These are phyloP conservation scores for Phocoena sinus DNA, from an alignment of 2,113 vertebrate species.

Conservation along the genomic window DNA sequence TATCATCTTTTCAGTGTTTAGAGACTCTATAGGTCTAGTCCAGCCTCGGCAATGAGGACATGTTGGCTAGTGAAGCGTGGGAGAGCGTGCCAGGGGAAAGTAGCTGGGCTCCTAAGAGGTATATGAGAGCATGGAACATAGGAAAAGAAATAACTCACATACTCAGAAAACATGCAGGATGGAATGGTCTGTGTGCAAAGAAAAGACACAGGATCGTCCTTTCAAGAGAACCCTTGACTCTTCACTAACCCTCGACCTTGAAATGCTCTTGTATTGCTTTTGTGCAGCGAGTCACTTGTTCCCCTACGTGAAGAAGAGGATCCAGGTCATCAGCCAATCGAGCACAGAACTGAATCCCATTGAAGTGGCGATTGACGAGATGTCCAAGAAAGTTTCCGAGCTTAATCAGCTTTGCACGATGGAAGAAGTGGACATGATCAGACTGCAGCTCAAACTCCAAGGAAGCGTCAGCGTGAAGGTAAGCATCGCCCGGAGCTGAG, in stretches of 20 bases:
- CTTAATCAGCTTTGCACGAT: constrained; percentile 96
- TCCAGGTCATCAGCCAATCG: constrained; percentile 95
- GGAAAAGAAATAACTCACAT: not conserved
- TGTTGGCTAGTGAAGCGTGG: not conserved
- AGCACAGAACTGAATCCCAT: constrained; percentile 97
- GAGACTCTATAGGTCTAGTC: not conserved
- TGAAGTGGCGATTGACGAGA: constrained; percentile 99
- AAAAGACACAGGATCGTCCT: too few species aligned
- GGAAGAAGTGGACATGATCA: constrained; percentile 98
- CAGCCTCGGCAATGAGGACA: not conserved
- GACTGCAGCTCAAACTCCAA: constrained; percentile 97
- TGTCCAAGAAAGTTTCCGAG: constrained; percentile 96
- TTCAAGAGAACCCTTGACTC: too few species aligned
- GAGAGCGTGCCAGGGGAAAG: not conserved
- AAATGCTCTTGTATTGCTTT: not conserved
- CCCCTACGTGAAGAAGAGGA: constrained; percentile 96
- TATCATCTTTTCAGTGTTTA: not conserved
- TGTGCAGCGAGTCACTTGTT: constrained; percentile 91
- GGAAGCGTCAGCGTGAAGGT: constrained; percentile 97
- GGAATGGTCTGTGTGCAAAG: rapidly evolving
- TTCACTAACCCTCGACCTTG: not conserved
- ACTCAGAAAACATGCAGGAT: not conserved
- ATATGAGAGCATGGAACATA: rapidly evolving
- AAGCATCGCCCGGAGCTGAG: rapidly evolving
- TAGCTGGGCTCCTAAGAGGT: not conserved